A percentile compares a stretch with the other conserved stretches of the same genome.
phyloP scores from a whole-genome alignment of 2,888 invertebrate species.

The Tachina grossa region DNA sequence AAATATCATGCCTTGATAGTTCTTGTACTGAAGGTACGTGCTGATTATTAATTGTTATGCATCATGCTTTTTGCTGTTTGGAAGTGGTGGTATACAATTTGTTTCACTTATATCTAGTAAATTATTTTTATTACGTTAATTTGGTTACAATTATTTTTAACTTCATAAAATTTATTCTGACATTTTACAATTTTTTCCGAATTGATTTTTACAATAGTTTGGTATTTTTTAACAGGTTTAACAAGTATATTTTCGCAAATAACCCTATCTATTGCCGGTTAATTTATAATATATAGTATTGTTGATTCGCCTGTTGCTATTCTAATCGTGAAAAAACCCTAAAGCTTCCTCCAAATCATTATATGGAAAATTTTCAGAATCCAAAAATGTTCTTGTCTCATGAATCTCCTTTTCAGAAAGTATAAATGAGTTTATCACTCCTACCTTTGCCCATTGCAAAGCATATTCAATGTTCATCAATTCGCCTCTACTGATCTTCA shows the following conservation, averaged over 20 bases:
- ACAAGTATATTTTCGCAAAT: conserved; percentile 62
- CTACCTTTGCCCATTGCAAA: too few species aligned
- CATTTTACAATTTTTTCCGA: conserved; percentile 22
- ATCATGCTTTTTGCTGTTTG: too few species aligned
- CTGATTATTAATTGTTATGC: too few species aligned
- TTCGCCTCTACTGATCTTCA: too few species aligned
- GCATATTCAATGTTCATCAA: too few species aligned
- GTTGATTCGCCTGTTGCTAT: conserved; percentile 60
- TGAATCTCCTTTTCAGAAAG: conserved; percentile 66
- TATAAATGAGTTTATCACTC: conserved; percentile 43
- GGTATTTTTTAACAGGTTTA: conserved; percentile 60
- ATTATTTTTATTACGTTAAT: conserved; percentile 28
- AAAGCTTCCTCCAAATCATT: conserved; percentile 63
- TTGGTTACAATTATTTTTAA: conserved; percentile 58
- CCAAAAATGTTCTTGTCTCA: conserved; percentile 48
- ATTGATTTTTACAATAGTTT: conserved; percentile 56
- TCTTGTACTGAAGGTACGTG: not conserved
- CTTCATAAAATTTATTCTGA: conserved; percentile 49
- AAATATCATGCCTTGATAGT: not conserved
- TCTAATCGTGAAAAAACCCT: conserved; percentile 61
- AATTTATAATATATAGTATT: conserved; percentile 63
- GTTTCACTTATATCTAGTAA: too few species aligned
- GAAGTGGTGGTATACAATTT: too few species aligned
- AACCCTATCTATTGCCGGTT: conserved; percentile 50
- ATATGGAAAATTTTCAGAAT: conserved; percentile 58